Evolutionary conservation across 2,888 invertebrate species (phyloP).

Genomic region (Scaptomyza polygonia): DNA sequence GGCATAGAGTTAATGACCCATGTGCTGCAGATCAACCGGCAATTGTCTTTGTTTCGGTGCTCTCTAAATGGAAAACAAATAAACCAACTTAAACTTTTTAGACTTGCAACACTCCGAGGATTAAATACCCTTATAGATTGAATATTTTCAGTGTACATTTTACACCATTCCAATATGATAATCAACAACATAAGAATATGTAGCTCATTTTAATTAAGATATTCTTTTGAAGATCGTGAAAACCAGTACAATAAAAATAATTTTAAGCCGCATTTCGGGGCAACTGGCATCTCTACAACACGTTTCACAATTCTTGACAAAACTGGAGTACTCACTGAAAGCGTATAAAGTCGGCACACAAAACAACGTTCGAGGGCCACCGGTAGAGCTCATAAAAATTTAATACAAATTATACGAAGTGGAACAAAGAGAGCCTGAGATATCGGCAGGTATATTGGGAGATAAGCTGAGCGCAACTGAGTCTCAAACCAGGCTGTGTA

Average conservation of each 20-base stretch:
- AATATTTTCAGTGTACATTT: not conserved
- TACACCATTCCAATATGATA: not conserved
- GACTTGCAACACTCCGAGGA: not conserved
- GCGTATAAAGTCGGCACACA: conserved; percentile 5
- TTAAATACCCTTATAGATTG: conserved; percentile 3
- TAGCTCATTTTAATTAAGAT: too few relatives aligned
- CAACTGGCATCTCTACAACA: not conserved
- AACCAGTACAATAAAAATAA: too few relatives aligned
- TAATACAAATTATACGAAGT: conserved; percentile 69
- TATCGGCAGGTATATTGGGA: conserved; percentile 28
- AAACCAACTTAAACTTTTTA: conserved; percentile 21
- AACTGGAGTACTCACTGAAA: not conserved
- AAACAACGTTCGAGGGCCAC: conserved; percentile 32
- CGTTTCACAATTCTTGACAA: not conserved
- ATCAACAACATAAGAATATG: not conserved
- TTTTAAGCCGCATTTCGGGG: too few relatives aligned
- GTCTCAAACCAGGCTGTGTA: conserved; percentile 4
- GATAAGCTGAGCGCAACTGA: conserved; percentile 43
- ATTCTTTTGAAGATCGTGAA: too few relatives aligned
- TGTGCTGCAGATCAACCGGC: conserved; percentile 66
- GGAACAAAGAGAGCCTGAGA: conserved; percentile 22
- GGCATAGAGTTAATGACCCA: conserved; percentile 68
- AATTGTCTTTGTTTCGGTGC: conserved; percentile 67
- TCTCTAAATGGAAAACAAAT: conserved; percentile 77
- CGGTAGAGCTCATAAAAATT: conserved; percentile 71